Percentiles rank a stretch among this genome's conserved stretches.
These are phyloP conservation scores for Phodopus roborovskii DNA, from an alignment of 2,113 vertebrate genomes.

Conservation along the genomic window DNA sequence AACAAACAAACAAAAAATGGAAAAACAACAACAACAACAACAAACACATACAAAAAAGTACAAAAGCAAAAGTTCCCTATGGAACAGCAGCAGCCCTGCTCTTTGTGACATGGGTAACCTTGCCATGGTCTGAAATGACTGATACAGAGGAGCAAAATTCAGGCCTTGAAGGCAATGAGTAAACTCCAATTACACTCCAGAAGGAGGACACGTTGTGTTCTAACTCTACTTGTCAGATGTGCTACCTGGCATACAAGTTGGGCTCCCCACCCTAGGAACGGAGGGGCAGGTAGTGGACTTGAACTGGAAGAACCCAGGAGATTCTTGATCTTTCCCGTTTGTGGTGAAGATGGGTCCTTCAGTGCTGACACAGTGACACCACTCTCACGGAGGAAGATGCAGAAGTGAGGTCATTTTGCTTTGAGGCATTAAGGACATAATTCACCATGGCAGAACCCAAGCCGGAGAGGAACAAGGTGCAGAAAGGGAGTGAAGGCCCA, in stretches of 20 bases:
- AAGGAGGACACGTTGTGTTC: not conserved
- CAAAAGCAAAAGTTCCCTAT: too few species aligned
- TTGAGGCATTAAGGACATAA: constrained; percentile 43
- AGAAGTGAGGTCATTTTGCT: constrained; percentile 32
- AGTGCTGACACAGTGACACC: not conserved
- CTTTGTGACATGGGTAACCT: not conserved
- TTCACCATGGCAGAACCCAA: not conserved
- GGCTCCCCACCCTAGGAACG: not conserved
- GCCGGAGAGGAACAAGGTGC: not conserved
- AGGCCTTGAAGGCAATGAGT: not conserved
- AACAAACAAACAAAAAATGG: too few species aligned
- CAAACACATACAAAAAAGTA: too few species aligned
- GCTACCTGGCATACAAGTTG: not conserved
- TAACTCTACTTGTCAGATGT: not conserved
- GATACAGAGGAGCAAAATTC: not conserved
- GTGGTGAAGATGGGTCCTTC: not conserved
- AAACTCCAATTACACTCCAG: not conserved
- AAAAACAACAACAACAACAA: too few species aligned
- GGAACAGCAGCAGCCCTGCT: not conserved
- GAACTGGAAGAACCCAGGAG: not conserved
- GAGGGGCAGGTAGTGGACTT: not conserved
- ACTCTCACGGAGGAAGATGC: not conserved
- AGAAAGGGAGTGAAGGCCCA: not conserved
- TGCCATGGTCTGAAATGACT: not conserved
- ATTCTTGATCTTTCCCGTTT: not conserved